Evolutionary conservation across 2,888 invertebrate species (phyloP), one percentile per base, ranked within the genome.

Genomic region (Endotricha flammealis): DNA sequence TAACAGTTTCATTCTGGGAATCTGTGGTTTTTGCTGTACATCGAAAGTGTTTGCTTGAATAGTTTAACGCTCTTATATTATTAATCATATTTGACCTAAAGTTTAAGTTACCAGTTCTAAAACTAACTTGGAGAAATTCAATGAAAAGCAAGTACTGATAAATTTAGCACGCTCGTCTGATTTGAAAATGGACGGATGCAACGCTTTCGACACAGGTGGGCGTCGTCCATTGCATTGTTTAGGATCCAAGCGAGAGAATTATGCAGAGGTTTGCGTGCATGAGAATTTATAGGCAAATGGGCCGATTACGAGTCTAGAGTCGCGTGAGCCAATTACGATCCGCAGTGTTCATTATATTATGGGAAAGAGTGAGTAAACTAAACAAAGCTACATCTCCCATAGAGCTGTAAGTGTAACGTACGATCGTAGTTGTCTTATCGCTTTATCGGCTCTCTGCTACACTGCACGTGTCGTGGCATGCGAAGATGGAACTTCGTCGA

Each of bases 391-490:
- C 65, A 62, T 53, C 64, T 64, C 58, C 63, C 62, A 63, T 46
- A 53, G 59, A 54, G 63, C 46, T 56, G 35, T 73, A 72, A 74
- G 69, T 70, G 67, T 69, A 68, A 82, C 69, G 58, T 76, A 79
- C 72, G 76, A 75, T 72, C 67, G 57, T 54, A 57, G 54, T 52
- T 50, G 44, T 64, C 68, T 73, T 81, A 81, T 79, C 81, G 68
- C 59, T 59, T 61, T 67, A 75, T 75, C 72, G 50, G 60, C 57
- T 57, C 53, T 38, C 46, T 46, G 57, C 55, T 65, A 71, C 65
- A 61, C 59, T 61, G 78, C 75, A 73, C 76, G 79, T 75, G 81
- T 69, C 68, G 67, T 60, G 57, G 72, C 64, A 73, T 70, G 66
- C 66, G 50, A 55, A 66, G 71, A 70, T 74, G 61, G 55, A 57